These are phyloP conservation scores for Agriopis marginaria DNA, from an alignment of 2,888 invertebrate genomes.

Conservation along the genomic window DNA sequence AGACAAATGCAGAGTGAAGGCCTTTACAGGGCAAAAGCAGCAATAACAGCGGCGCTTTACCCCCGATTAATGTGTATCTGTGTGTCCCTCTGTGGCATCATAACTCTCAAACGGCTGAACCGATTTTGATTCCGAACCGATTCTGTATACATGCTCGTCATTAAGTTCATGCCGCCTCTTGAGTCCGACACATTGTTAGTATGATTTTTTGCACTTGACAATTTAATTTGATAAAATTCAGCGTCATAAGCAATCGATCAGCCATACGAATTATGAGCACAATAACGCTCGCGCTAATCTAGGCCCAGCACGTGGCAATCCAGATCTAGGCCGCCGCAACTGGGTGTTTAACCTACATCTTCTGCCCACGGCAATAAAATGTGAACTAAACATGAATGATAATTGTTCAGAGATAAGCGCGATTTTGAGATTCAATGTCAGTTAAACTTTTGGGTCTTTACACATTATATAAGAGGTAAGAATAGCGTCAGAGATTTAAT, in stretches of 20 bases:
- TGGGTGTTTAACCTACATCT: conserved; percentile 51
- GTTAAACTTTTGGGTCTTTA: neutral
- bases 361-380: conserved; percentile 36
- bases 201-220: neutral
- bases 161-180: too few species aligned
- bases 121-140: too few species aligned
- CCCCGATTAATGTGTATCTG: too few species aligned
- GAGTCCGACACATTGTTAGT: too few species aligned
- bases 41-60: too few species aligned
- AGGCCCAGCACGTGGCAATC: conserved; percentile 38
- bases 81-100: too few species aligned
- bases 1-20: too few species aligned
- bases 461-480: too few species aligned
- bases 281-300: conserved; percentile 10
- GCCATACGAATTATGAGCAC: conserved; percentile 12
- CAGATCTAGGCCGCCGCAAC: conserved; percentile 52
- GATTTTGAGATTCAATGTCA: conserved; percentile 9
- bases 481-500: neutral
- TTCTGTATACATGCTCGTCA: too few species aligned
- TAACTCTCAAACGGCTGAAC: too few species aligned
- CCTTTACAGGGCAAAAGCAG: too few species aligned
- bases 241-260: conserved; percentile 9
- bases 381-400: conserved; percentile 6
- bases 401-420: conserved; percentile 5
- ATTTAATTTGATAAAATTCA: neutral